phyloP scores from a whole-genome alignment of 2,888 invertebrate genomes.

The Chaetoderma sp. region DNA sequence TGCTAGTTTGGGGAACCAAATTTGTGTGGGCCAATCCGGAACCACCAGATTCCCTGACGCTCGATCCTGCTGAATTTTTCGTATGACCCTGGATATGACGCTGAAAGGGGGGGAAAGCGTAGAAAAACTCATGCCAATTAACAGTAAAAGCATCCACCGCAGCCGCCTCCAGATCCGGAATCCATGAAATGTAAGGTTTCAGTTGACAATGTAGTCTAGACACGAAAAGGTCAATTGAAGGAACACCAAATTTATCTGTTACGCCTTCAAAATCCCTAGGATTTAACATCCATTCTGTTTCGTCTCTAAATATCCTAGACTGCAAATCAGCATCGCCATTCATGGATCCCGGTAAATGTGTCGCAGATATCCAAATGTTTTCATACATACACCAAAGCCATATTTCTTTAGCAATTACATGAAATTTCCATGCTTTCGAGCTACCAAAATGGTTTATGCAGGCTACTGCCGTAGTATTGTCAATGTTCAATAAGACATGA shows the following conservation, averaged over 20 bases:
- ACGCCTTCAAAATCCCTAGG: no score
- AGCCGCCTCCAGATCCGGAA: not conserved
- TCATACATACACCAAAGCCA: conserved; percentile 25
- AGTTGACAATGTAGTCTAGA: no score
- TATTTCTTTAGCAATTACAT: conserved; percentile 21
- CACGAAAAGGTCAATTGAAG: no score
- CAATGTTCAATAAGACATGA: conserved; percentile 21
- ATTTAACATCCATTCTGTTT: conserved; percentile 32
- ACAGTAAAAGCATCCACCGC: conserved; percentile 4
- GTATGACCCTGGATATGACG: not conserved
- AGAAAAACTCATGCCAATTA: no score
- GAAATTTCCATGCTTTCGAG: conserved; percentile 7
- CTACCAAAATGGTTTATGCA: conserved; percentile 26
- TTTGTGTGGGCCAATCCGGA: not conserved
- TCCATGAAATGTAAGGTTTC: no score
- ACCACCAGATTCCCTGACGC: not conserved
- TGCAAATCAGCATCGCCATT: conserved; percentile 26
- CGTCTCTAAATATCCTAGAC: conserved; percentile 6
- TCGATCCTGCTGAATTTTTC: not conserved
- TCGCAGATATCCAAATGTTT: conserved; percentile 26
- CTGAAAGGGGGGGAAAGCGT: conserved; percentile 1
- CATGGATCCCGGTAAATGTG: conserved; percentile 27
- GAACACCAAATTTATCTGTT: no score
- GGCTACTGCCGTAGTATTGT: conserved; percentile 24
- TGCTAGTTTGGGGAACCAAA: not conserved